Conservation (phyloP, 1,140 invertebrate species). For the Oryctes rhinoceros region DNA sequence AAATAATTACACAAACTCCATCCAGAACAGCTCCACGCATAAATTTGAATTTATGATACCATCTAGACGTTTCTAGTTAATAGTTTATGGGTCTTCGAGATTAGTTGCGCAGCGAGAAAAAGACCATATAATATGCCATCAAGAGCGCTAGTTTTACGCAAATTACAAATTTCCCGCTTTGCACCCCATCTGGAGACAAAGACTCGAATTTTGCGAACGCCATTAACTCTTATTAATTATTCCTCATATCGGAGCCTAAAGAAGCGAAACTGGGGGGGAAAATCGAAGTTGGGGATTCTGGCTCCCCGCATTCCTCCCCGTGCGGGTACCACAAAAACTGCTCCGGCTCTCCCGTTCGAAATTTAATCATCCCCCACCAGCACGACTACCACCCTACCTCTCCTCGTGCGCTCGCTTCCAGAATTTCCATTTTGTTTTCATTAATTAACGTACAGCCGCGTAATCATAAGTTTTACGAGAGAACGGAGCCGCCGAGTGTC, state of each 20-base stretch:
- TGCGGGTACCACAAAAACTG: slow-evolving; percentile 2
- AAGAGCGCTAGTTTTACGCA: slow-evolving; percentile 19
- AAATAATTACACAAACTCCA: background rate
- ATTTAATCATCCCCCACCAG: slow-evolving; percentile 27
- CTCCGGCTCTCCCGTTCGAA: background rate
- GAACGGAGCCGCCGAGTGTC: slow-evolving; percentile 28
- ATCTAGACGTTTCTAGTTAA: slow-evolving; percentile 25
- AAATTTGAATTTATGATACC: slow-evolving; percentile 32
- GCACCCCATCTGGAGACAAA: slow-evolving; percentile 31
- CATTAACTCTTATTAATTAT: slow-evolving; percentile 38
- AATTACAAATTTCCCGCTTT: slow-evolving; percentile 34
- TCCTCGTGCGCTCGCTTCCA: slow-evolving; percentile 17
- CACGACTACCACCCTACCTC: background rate
- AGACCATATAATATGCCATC: slow-evolving; percentile 34
- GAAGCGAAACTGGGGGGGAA: slow-evolving; percentile 16
- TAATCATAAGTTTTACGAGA: slow-evolving; percentile 37
- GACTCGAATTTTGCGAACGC: slow-evolving; percentile 31
- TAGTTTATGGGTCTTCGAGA: slow-evolving; percentile 21
- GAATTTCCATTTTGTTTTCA: slow-evolving; percentile 37
- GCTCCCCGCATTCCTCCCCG: background rate
- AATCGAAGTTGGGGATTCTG: background rate
- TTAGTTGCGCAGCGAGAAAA: slow-evolving; percentile 12
- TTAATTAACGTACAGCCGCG: slow-evolving; percentile 31
- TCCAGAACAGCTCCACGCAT: background rate
- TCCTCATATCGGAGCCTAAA: slow-evolving; percentile 28